Conservation (phyloP, 2,797 vertebrate species). For the Etheostoma nigrum region DNA sequence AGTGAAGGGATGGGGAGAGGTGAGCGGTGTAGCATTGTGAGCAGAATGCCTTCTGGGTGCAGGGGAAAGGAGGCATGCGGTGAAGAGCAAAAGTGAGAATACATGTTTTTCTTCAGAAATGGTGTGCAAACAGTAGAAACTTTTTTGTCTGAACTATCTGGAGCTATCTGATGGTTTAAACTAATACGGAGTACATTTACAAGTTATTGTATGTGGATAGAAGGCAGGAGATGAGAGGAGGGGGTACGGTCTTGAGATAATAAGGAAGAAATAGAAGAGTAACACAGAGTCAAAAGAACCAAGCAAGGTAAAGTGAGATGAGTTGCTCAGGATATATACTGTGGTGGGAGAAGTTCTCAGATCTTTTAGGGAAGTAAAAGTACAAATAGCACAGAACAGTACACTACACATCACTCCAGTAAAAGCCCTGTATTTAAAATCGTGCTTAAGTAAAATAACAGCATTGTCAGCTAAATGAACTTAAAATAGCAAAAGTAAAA, state of each 20-base stretch:
- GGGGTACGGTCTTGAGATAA: slow-evolving; percentile 11
- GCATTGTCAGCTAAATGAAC: too few relatives aligned
- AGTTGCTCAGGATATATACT: not conserved
- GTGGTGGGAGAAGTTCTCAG: not conserved
- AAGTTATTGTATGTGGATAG: slow-evolving; percentile 2
- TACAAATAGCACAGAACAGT: too few relatives aligned
- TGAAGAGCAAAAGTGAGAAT: slow-evolving; percentile 5
- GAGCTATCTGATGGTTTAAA: slow-evolving; percentile 17
- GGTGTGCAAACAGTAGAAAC: slow-evolving; percentile 5
- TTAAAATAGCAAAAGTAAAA: too few relatives aligned
- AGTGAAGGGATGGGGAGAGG: slow-evolving; percentile 48
- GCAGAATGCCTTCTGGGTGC: slow-evolving; percentile 41
- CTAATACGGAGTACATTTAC: slow-evolving; percentile 2
- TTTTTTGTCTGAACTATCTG: slow-evolving; percentile 18
- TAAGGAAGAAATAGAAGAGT: not conserved
- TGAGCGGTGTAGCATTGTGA: slow-evolving; percentile 48
- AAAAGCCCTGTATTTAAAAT: too few relatives aligned
- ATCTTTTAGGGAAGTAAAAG: not conserved
- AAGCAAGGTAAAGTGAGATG: not conserved
- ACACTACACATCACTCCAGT: too few relatives aligned
- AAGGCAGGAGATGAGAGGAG: slow-evolving; percentile 23
- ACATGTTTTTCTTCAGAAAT: not conserved
- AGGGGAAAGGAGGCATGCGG: not conserved
- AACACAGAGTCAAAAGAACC: slow-evolving; percentile 16
- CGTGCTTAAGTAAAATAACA: too few relatives aligned